Evolutionary conservation across 2,113 vertebrate genomes (phyloP).

Genomic region (Chascanopsetta lugubris): DNA sequence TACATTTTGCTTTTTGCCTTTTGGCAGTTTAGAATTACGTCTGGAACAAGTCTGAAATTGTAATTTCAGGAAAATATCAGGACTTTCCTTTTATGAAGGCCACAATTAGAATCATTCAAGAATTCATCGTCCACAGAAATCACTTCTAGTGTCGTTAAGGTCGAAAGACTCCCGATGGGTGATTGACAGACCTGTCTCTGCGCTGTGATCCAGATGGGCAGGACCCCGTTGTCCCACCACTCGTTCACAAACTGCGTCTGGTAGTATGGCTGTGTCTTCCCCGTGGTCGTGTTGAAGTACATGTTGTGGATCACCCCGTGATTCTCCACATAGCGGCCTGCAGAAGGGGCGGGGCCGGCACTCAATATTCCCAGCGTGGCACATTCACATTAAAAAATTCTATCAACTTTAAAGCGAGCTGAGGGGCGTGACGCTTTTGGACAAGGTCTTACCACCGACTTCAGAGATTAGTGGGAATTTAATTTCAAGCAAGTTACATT

Average conservation of each 20-base stretch:
- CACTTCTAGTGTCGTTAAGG: slow-evolving; percentile 37
- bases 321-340: slow-evolving; percentile 89
- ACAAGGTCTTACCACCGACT: slow-evolving; percentile 70
- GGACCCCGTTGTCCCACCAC: slow-evolving; percentile 93
- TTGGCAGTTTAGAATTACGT: background rate
- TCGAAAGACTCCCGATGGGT: slow-evolving; percentile 34
- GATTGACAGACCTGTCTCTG: slow-evolving; percentile 86
- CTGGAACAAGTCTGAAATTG: background rate
- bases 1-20: no score
- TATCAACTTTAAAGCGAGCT: slow-evolving; percentile 61
- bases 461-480: slow-evolving; percentile 74
- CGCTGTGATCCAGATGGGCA: slow-evolving; percentile 96
- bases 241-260: slow-evolving; percentile 79
- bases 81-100: background rate
- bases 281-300: slow-evolving; percentile 86
- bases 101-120: slow-evolving; percentile 12
- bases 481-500: slow-evolving; percentile 76
- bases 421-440: slow-evolving; percentile 67
- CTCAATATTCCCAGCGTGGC: slow-evolving; percentile 65
- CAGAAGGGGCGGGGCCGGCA: slow-evolving; percentile 31
- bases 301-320: slow-evolving; percentile 94
- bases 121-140: slow-evolving; percentile 31
- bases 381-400: slow-evolving; percentile 66
- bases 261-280: slow-evolving; percentile 82
- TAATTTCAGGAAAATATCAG: background rate